Evolutionary conservation across 2,888 invertebrate species (phyloP).

Genomic region (Acleris laterana): DNA sequence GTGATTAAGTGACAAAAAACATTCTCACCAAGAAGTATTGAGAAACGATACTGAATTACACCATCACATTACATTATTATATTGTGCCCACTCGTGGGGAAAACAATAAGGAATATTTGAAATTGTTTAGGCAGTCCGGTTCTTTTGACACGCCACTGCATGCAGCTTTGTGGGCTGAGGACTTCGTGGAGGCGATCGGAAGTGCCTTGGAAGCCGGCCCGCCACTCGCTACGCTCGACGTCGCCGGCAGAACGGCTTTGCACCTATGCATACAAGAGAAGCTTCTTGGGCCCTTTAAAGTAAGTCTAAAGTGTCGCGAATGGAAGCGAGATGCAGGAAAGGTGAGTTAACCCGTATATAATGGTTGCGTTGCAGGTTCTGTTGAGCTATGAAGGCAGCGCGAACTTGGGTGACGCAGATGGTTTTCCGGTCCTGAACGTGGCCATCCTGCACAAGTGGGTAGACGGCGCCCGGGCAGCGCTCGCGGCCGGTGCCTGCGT

Average conservation of each 20-base stretch:
- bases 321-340: too few relatives aligned
- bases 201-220: background rate
- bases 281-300: background rate
- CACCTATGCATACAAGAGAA: background rate
- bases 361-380: background rate
- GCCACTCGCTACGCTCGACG: background rate
- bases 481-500: background rate
- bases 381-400: background rate
- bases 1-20: too few relatives aligned
- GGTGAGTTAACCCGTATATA: too few relatives aligned
- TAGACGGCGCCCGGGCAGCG: background rate
- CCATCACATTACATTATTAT: too few relatives aligned
- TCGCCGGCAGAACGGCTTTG: background rate
- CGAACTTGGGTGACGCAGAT: background rate
- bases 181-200: background rate
- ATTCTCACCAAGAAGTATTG: too few relatives aligned
- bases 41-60: too few relatives aligned
- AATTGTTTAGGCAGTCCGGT: background rate
- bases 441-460: constrained; percentile 3
- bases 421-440: constrained; percentile 12
- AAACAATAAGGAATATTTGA: too few relatives aligned
- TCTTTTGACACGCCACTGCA: background rate
- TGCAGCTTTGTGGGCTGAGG: background rate
- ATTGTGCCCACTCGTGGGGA: too few relatives aligned
- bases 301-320: background rate